These are phyloP conservation scores for Cervus canadensis DNA, from an alignment of 2,113 vertebrate species.

Conservation along the genomic window DNA sequence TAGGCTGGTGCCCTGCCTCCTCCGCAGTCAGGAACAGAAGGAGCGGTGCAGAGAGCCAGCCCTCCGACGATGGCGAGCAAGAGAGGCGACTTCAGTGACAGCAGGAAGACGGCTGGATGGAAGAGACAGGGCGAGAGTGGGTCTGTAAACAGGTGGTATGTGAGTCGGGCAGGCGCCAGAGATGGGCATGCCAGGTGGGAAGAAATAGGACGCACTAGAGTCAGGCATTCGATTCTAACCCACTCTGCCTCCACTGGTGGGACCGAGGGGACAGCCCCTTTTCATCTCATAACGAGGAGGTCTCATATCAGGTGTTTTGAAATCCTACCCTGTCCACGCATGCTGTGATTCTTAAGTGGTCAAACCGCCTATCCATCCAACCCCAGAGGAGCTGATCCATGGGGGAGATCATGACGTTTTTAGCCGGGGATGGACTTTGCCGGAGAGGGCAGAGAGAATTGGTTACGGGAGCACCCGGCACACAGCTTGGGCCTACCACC, in stretches of 20 bases:
- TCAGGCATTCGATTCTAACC: rapidly evolving
- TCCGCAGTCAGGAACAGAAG: neutral
- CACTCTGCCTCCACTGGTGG: neutral
- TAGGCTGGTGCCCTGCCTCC: neutral
- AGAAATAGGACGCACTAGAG: too few relatives aligned
- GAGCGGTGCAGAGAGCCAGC: neutral
- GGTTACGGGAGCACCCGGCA: neutral
- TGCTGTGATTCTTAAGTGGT: neutral
- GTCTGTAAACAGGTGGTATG: neutral
- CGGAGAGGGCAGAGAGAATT: neutral
- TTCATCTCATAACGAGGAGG: neutral
- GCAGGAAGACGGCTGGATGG: too few relatives aligned
- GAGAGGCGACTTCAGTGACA: neutral
- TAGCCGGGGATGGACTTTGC: neutral
- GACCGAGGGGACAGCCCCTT: neutral
- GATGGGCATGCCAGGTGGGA: neutral
- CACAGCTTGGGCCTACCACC: neutral
- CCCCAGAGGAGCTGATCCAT: neutral
- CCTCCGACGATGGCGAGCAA: neutral
- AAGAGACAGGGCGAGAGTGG: neutral
- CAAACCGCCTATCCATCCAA: rapidly evolving
- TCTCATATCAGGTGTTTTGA: neutral
- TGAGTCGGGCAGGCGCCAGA: rapidly evolving
- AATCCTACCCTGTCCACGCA: neutral
- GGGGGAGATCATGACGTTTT: rapidly evolving